Conservation (phyloP, 2,113 vertebrate genomes). For the Istiophorus platypterus region DNA sequence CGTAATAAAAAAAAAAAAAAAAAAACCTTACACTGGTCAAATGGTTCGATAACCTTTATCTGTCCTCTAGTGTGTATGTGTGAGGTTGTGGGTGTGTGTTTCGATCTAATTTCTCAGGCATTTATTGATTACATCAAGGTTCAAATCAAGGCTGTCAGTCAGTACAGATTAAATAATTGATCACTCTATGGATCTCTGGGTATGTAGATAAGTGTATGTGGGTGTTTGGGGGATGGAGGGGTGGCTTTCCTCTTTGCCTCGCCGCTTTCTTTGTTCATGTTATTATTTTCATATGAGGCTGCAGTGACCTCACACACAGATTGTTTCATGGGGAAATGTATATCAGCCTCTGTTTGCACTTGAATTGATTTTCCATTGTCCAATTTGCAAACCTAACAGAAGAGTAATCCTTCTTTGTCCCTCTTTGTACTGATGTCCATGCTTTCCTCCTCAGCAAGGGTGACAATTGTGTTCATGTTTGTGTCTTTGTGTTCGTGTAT, state of each 20-base stretch:
- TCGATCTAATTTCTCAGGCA: slow-evolving; percentile 15
- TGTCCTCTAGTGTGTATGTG: slow-evolving; percentile 26
- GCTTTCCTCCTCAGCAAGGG: slow-evolving; percentile 34
- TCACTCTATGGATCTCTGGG: slow-evolving; percentile 45
- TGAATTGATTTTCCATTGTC: slow-evolving; percentile 66
- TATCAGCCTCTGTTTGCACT: slow-evolving; percentile 60
- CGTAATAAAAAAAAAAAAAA: not conserved
- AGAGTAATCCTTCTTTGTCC: slow-evolving; percentile 44
- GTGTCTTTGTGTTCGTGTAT: slow-evolving; percentile 10
- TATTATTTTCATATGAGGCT: slow-evolving; percentile 1
- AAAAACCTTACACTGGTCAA: not conserved
- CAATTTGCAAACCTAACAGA: slow-evolving; percentile 61
- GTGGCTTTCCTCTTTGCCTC: no score
- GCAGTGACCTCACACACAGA: not conserved
- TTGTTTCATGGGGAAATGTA: slow-evolving; percentile 54
- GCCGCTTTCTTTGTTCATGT: not conserved
- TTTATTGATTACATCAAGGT: slow-evolving; percentile 56
- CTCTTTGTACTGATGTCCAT: slow-evolving; percentile 55
- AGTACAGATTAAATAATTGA: slow-evolving; percentile 64
- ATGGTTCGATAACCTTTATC: slow-evolving; percentile 35
- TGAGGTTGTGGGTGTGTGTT: not conserved
- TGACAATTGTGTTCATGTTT: slow-evolving; percentile 21
- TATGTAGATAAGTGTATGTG: slow-evolving; percentile 18
- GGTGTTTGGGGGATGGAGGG: not conserved
- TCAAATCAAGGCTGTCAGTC: slow-evolving; percentile 61